A percentile compares a stretch with the other conserved stretches of the same genome.
phyloP scores from a whole-genome alignment of 1,140 invertebrate species.

The Polypedilum vanderplanki region DNA sequence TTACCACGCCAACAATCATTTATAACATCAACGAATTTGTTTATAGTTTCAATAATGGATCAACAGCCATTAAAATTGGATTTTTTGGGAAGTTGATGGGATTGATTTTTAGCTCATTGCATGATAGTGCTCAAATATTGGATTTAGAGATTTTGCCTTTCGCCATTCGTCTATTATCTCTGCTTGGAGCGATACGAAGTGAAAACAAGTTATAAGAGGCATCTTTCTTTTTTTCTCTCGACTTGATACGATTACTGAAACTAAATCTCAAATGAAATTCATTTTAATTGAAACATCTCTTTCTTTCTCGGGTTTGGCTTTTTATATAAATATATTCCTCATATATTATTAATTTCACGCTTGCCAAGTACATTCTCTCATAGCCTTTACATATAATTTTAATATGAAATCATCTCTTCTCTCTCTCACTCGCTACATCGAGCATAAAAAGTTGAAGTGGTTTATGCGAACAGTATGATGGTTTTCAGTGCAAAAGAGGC shows the following conservation, averaged over 20 bases:
- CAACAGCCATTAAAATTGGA: no score
- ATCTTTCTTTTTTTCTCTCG: neutral
- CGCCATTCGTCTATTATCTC: no score
- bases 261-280: constrained; percentile 7
- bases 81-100: no score
- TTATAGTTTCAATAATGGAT: no score
- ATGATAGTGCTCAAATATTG: no score
- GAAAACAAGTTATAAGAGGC: neutral
- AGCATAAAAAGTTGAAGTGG: constrained; percentile 3
- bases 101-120: no score
- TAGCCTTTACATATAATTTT: neutral
- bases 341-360: constrained; percentile 9
- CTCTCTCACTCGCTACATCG: neutral
- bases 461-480: neutral
- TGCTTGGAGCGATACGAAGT: no score
- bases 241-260: neutral
- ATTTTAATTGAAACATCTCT: constrained; percentile 12
- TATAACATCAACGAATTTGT: no score
- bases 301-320: neutral
- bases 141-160: no score
- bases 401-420: neutral
- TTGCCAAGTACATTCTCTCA: constrained; percentile 8
- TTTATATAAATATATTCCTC: neutral
- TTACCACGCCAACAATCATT: no score
- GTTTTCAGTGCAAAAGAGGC: neutral